These are phyloP conservation scores for Danaus chrysippus DNA, from an alignment of 2,888 invertebrate species.

Conservation along the genomic window DNA sequence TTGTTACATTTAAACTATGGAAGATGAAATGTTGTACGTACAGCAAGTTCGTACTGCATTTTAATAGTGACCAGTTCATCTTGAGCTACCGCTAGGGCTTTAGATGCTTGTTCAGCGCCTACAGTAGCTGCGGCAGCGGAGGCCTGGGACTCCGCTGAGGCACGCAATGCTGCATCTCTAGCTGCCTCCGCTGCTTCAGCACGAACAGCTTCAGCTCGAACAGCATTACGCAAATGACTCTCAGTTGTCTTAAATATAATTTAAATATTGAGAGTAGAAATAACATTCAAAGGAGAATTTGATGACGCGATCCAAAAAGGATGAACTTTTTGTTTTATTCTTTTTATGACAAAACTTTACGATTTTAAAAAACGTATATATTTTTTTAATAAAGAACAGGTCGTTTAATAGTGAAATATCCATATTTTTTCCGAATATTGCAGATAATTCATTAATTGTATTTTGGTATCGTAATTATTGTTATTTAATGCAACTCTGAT, in stretches of 20 bases:
- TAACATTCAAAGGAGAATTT: no score
- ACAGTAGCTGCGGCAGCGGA: constrained; percentile 58
- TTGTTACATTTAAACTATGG: background rate
- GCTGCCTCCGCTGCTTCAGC: constrained; percentile 61
- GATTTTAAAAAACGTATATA: no score
- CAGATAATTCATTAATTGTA: no score
- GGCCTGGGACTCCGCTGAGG: constrained; percentile 54
- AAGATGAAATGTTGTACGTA: constrained; percentile 30
- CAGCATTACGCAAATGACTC: constrained; percentile 53
- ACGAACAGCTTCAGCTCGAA: constrained; percentile 54
- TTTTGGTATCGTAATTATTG: no score
- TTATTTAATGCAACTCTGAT: no score
- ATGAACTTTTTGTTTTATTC: no score
- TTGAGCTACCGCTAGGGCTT: constrained; percentile 47
- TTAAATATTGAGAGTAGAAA: no score
- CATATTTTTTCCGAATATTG: no score
- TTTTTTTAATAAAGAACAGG: no score
- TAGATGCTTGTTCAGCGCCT: constrained; percentile 52
- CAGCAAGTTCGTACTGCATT: constrained; percentile 58
- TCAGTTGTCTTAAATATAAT: constrained; percentile 49
- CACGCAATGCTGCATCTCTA: constrained; percentile 51
- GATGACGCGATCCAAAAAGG: no score
- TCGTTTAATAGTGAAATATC: no score
- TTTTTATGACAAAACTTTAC: no score
- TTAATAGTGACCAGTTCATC: constrained; percentile 55